Evolutionary conservation across 2,888 invertebrate species (phyloP).

Genomic region (Acleris holmiana): DNA sequence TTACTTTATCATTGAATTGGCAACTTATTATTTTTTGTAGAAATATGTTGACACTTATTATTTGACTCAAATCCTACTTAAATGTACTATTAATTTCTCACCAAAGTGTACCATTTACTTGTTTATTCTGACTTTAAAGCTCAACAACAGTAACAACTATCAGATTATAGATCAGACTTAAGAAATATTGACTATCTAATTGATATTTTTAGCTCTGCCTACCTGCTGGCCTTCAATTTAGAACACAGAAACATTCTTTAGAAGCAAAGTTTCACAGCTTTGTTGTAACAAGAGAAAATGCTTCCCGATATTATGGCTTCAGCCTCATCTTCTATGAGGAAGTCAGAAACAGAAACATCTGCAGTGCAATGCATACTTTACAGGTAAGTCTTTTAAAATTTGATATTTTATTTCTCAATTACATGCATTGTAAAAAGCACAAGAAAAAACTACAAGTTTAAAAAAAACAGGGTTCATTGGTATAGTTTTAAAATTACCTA

Average conservation of each 20-base stretch:
- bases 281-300: constrained; percentile 98
- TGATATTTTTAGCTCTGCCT: constrained; percentile 91
- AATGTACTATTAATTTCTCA: too few species aligned
- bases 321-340: constrained; percentile 98
- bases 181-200: constrained; percentile 5
- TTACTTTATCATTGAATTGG: background rate
- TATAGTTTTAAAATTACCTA: too few species aligned
- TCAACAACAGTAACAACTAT: too few species aligned
- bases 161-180: too few species aligned
- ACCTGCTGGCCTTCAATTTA: constrained; percentile 96
- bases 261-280: constrained; percentile 98
- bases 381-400: constrained; percentile 83
- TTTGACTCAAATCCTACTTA: too few species aligned
- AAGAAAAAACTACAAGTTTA: too few species aligned
- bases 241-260: constrained; percentile 95
- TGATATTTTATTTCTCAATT: too few species aligned
- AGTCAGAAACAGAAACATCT: constrained; percentile 95
- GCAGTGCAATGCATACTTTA: constrained; percentile 97
- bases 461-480: too few species aligned
- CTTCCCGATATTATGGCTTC: constrained; percentile 96
- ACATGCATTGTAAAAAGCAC: too few species aligned
- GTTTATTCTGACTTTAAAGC: too few species aligned
- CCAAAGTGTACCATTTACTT: too few species aligned
- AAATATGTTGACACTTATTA: too few species aligned
- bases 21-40: background rate